Conservation (phyloP, 2,113 vertebrate species). For the Gorsachius goisagi region DNA sequence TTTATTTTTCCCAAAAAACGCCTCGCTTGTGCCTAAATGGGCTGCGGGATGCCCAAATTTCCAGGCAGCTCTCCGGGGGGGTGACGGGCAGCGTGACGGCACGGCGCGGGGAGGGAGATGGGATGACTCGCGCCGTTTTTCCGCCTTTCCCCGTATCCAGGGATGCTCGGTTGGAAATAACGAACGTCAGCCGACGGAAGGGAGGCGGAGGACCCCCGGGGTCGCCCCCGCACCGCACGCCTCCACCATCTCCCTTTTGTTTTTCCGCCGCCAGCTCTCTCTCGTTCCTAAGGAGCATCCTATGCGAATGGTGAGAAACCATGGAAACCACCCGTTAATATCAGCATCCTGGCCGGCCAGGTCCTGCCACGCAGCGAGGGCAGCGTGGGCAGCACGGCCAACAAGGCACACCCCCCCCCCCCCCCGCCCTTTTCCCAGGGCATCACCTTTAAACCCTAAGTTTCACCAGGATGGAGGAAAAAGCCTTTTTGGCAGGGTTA, state of each 20-base stretch:
- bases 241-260: background rate
- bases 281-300: background rate
- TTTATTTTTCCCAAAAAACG: background rate
- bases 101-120: rapidly evolving
- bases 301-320: background rate
- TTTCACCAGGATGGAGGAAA: background rate
- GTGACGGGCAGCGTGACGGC: rapidly evolving
- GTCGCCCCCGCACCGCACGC: background rate
- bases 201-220: background rate
- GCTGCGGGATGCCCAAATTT: rapidly evolving
- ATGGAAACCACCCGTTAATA: background rate
- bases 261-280: background rate
- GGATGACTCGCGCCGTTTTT: rapidly evolving
- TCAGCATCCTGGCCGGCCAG: background rate
- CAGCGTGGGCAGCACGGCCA: rapidly evolving
- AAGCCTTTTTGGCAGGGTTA: background rate
- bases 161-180: background rate
- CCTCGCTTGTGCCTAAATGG: too few relatives aligned
- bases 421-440: background rate
- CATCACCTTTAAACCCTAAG: background rate
- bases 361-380: background rate
- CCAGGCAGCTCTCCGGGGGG: background rate
- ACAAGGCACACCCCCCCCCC: background rate
- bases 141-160: background rate
- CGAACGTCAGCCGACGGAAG: background rate